A percentile compares a stretch with the other conserved stretches of the same genome.
Conservation (phyloP, 2,113 vertebrate species). For the Dicaeum eximium region DNA sequence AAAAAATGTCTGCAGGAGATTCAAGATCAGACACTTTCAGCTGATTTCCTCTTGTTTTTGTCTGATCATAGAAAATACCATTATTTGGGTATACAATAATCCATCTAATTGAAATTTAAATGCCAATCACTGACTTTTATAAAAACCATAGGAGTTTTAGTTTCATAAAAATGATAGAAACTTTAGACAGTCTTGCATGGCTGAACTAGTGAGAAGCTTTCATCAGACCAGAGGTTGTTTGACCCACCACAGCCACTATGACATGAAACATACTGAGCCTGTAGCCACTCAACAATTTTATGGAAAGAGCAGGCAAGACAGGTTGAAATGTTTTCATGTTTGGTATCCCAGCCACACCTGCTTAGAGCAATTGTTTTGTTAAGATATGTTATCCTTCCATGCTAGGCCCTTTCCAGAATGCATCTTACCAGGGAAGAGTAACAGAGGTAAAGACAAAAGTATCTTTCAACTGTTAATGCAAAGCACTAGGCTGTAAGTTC, state of each 20-base stretch:
- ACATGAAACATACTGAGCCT: neutral
- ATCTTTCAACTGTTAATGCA: neutral
- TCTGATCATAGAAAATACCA: neutral
- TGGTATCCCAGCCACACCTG: neutral
- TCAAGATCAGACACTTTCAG: neutral
- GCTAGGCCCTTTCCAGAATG: neutral
- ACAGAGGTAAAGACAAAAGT: neutral
- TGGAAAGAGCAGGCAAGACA: neutral
- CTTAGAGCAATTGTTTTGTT: neutral
- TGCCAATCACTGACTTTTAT: neutral
- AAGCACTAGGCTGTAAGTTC: neutral
- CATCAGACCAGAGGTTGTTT: neutral
- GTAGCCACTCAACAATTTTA: neutral
- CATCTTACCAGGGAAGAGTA: neutral
- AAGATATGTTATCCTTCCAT: neutral
- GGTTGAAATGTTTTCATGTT: neutral
- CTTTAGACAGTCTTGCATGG: neutral
- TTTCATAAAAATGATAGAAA: neutral
- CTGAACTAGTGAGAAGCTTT: neutral
- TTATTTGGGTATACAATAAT: neutral
- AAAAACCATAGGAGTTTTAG: neutral
- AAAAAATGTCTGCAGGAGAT: neutral
- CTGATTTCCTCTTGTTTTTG: neutral
- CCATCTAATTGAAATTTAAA: neutral
- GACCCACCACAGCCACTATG: accelerated